A percentile compares a stretch with the other conserved stretches of the same genome.
phyloP scores from a whole-genome alignment of 2,888 invertebrate species.

The Zaprionus obscuricornis region DNA sequence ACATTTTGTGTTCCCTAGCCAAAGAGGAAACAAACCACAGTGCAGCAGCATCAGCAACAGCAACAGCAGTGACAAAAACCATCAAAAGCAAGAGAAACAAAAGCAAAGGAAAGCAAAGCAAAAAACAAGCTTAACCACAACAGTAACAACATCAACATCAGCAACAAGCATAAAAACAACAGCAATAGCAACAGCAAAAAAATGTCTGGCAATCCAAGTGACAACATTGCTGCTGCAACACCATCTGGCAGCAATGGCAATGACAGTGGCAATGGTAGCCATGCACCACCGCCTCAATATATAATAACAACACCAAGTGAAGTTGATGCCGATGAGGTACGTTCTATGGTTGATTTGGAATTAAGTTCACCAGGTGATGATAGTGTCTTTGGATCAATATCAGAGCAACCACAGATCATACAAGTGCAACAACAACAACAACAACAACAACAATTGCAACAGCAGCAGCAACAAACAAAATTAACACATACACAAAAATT shows the following conservation, averaged over 20 bases:
- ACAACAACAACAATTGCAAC: conserved; percentile 21
- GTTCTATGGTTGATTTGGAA: conserved; percentile 67
- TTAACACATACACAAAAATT: conserved; percentile 44
- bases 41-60: not conserved
- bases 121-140: too few species aligned
- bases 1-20: conserved; percentile 20
- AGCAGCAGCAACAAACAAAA: conserved; percentile 44
- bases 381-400: conserved; percentile 36
- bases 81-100: conserved; percentile 1
- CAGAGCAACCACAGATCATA: conserved; percentile 22
- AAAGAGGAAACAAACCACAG: conserved; percentile 2
- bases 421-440: conserved; percentile 23
- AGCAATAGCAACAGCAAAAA: conserved; percentile 21
- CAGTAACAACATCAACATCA: too few species aligned
- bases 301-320: conserved; percentile 83
- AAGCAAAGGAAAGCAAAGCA: not conserved
- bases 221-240: conserved; percentile 15
- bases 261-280: conserved; percentile 25
- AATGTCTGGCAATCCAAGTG: conserved; percentile 1
- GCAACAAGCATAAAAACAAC: conserved; percentile 16
- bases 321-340: conserved; percentile 79
- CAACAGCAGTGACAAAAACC: conserved; percentile 1
- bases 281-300: conserved; percentile 79
- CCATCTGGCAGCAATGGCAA: conserved; percentile 17
- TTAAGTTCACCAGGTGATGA: conserved; percentile 53